Base-by-base conservation (phyloP, 2,113 vertebrate species). In the Mirza zaza region DNA sequence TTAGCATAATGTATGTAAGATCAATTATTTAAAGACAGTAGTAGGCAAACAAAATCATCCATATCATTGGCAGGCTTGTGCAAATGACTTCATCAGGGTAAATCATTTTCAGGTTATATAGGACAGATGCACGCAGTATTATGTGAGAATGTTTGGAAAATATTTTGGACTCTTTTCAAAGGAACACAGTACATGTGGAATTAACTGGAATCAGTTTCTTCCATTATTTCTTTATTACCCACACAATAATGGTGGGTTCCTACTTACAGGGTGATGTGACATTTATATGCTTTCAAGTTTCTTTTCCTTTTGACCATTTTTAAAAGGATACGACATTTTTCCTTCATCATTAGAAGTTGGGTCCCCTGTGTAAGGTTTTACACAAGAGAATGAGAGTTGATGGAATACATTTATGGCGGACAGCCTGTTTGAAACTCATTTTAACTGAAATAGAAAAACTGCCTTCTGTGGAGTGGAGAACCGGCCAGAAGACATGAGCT, bases 41-140 rank as follows among this genome's bases (percentile, higher is more conserved):
- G 83, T 84, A 95, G 96, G 93, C 83, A 97, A 94, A 97, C 86
- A 95, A 91, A 97, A 93, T 88, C 55, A 95, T 83, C 97, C 70
- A 90, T 93, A 61, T 71, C 1, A 27, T 68, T 96, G 95, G 82
- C 94, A 95, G 70, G 32, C 94, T 95, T 91, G 45, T 17, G 59
- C 55, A 90, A 91, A 90, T 86, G 57, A 80, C 84, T 95, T 95
- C 93, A 86, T 70, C 71, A 94, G 79, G 73, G 63, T 65, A 89
- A 91, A 76, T 57, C 70, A 50, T 67, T 96, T 97, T 84, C 84
- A 89, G 79, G 84, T 97, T 96, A 93, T 84, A 95, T 36, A 87
- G 90, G 95, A 93, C 75, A 97, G 89, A 95, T 42, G 29, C 45
- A 71, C 17, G 17, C 52, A 59, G 21, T 67, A 15, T 59, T 59